Evolutionary conservation across 1,140 invertebrate genomes (phyloP).

Genomic region (Drosophila sp.): DNA sequence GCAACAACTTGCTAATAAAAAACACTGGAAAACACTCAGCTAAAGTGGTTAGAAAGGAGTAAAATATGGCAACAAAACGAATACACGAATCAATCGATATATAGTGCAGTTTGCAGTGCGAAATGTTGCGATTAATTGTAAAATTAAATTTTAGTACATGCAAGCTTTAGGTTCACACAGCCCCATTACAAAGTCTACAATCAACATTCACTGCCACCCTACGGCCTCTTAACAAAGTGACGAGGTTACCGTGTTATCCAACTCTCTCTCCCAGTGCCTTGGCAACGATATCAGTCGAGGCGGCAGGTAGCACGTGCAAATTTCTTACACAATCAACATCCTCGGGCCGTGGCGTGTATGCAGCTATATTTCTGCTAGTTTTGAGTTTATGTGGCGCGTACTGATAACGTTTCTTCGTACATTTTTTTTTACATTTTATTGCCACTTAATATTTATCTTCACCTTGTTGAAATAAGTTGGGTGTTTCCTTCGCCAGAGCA

Average conservation of each 20-base stretch:
- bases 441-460: constrained; percentile 65
- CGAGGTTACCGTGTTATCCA: constrained; percentile 23
- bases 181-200: constrained; percentile 11
- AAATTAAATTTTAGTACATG: constrained; percentile 71
- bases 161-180: constrained; percentile 42
- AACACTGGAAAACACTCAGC: constrained; percentile 52
- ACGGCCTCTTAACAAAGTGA: neutral
- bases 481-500: constrained; percentile 43
- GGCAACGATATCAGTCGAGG: constrained; percentile 42
- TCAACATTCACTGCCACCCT: constrained; percentile 12
- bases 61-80: constrained; percentile 31
- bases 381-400: constrained; percentile 70
- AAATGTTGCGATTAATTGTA: constrained; percentile 40
- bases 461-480: constrained; percentile 46
- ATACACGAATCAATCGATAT: constrained; percentile 38
- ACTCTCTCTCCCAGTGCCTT: constrained; percentile 68
- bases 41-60: constrained; percentile 26
- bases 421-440: constrained; percentile 46
- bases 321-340: constrained; percentile 18
- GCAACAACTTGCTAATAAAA: constrained; percentile 50
- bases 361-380: constrained; percentile 32
- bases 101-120: constrained; percentile 27
- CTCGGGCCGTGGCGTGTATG: constrained; percentile 7
- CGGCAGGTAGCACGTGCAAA: constrained; percentile 42
- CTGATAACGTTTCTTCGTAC: constrained; percentile 61